Evolutionary conservation across 2,113 vertebrate genomes (phyloP), one percentile per base, ranked within the genome.

Genomic region (Heterotis niloticus): DNA sequence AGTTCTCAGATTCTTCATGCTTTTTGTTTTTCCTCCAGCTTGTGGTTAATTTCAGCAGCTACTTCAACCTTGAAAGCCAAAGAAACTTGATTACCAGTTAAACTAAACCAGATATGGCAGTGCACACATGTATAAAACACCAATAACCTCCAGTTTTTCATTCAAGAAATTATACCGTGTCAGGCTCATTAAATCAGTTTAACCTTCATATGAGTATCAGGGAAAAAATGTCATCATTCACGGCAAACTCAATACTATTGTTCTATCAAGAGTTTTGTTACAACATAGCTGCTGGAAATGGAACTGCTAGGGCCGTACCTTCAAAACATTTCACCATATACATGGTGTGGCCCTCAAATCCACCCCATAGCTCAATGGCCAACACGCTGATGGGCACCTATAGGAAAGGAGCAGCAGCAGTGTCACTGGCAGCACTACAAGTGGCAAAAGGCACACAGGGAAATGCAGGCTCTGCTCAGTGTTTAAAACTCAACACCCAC

Each of bases 171-270:
- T 23, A 9, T 23, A 84, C 90, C 85, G 90, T 20, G 90, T 99
- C 97, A 98, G 96, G 86, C 96, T 98, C 96, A 98, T 98, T 98
- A 98, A 98, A 98, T 97, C 96, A 98, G 94, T 90, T 90, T 84
- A 11, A 90, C 97, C 95, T 92, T 93, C 97, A 84, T 0, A 0
- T 1, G 20, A 5, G 14, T 85, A 90, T 97, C 96, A 92, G 94
- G 81, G 0, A 26, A 78, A 4, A 67, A 0, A 0, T 29, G 72
- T 94, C 96, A 98, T 98, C 96, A 96, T 62, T 0, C 90, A 93
- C 95, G 90, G 91, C 84, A 68, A 54, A 24, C 34, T n/a, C n/a
- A n/a, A 26, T 11, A 79, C 34, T 29, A 10, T 18, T 24, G 24
- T 17, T 24, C 34, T 18, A 5, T 44, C 12, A 24, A 20, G 0